Evolutionary conservation across 2,113 vertebrate genomes (phyloP).

Genomic region (Casuarius casuarius): DNA sequence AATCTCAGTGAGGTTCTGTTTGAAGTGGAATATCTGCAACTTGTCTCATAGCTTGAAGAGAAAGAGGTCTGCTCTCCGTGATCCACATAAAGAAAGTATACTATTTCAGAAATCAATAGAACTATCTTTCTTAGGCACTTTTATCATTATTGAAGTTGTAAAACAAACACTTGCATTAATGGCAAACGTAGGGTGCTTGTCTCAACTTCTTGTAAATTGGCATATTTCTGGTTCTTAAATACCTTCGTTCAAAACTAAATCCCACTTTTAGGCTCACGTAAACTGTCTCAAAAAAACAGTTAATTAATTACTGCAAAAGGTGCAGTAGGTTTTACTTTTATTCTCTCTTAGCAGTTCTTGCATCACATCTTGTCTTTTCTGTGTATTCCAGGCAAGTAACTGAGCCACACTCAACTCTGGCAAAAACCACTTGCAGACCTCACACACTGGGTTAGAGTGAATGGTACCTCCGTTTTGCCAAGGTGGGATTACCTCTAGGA

Average conservation of each 20-base stretch:
- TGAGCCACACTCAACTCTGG: neutral
- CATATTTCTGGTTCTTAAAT: neutral
- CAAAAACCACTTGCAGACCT: neutral
- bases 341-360: neutral
- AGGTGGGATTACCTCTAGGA: neutral
- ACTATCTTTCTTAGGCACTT: neutral
- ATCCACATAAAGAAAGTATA: neutral
- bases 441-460: neutral
- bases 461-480: neutral
- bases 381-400: neutral
- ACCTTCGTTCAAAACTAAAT: neutral
- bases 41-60: neutral
- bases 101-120: neutral
- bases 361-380: neutral
- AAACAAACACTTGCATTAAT: neutral
- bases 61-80: neutral
- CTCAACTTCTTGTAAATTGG: neutral
- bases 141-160: neutral
- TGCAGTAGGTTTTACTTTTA: neutral
- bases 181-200: neutral
- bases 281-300: neutral
- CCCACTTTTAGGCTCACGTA: neutral
- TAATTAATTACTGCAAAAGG: neutral
- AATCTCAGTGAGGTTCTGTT: neutral
- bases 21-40: neutral